Conservation (phyloP, 2,888 invertebrate genomes). For the Euproctis similis region DNA sequence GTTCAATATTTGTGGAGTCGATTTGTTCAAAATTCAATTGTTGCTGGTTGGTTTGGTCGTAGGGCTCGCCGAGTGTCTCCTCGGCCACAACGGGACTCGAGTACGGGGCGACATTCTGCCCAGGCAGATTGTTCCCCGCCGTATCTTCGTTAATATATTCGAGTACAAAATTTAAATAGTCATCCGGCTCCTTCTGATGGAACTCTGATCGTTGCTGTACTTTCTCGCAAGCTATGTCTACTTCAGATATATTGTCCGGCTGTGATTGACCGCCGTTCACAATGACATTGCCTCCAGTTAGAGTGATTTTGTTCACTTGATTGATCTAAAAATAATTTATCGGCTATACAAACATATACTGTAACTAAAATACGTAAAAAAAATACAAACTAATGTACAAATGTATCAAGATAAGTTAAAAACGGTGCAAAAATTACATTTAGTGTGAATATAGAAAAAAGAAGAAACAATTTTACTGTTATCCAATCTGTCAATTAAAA, state of each 20-base stretch:
- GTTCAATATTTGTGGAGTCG: conserved; percentile 6
- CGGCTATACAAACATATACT: too few relatives aligned
- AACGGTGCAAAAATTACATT: too few relatives aligned
- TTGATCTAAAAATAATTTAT: conserved; percentile 37
- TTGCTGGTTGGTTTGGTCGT: conserved; percentile 2
- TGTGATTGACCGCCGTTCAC: conserved; percentile 30
- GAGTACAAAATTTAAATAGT: conserved; percentile 32
- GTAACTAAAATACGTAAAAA: too few relatives aligned
- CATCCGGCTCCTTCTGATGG: conserved; percentile 33
- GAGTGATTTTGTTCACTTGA: conserved; percentile 45
- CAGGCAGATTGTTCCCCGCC: not conserved
- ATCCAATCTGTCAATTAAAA: too few relatives aligned
- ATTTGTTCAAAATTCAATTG: conserved; percentile 1
- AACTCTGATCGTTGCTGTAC: conserved; percentile 35
- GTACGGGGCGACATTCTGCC: conserved; percentile 1
- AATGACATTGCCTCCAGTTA: conserved; percentile 53
- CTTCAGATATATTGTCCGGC: conserved; percentile 30
- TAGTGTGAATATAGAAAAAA: too few relatives aligned
- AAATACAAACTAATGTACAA: too few relatives aligned
- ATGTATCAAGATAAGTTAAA: too few relatives aligned
- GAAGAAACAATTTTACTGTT: too few relatives aligned
- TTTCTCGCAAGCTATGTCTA: conserved; percentile 37
- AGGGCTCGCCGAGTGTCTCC: conserved; percentile 1
- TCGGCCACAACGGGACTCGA: conserved; percentile 2
- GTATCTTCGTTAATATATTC: conserved; percentile 37